phyloP scores from a whole-genome alignment of 2,888 invertebrate species.

The Priocnemis perturbator region DNA sequence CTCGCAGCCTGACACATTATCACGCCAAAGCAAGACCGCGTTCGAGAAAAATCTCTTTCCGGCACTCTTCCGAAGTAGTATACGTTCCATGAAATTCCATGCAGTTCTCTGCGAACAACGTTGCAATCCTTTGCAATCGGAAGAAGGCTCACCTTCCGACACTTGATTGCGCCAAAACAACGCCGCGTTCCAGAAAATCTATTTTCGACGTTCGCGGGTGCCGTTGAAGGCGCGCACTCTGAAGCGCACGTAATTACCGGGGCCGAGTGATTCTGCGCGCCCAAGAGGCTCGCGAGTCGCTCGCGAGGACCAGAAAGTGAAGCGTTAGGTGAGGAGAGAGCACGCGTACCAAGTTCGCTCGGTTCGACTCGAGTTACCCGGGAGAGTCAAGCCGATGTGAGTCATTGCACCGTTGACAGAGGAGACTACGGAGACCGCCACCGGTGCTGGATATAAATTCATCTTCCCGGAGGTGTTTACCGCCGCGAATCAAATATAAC shows the following conservation, averaged over 20 bases:
- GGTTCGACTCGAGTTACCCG: slow-evolving; percentile 14
- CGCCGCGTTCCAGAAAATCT: slow-evolving; percentile 39
- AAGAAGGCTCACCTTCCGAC: neutral
- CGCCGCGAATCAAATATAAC: too few species aligned
- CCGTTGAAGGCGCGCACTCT: slow-evolving; percentile 17
- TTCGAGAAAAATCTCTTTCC: too few species aligned
- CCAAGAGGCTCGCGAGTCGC: slow-evolving; percentile 35
- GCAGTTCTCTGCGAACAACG: too few species aligned
- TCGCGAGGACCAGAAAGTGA: too few species aligned
- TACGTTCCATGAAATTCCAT: too few species aligned
- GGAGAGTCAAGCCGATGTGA: slow-evolving; percentile 41
- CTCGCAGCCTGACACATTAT: too few species aligned
- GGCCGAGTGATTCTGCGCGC: slow-evolving; percentile 49
- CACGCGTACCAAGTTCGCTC: neutral
- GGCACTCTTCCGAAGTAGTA: too few species aligned
- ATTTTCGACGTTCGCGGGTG: slow-evolving; percentile 31
- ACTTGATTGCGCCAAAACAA: neutral
- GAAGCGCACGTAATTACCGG: slow-evolving; percentile 50
- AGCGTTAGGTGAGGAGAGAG: too few species aligned
- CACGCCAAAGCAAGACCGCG: too few species aligned
- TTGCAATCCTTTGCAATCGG: neutral
- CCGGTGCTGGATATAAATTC: slow-evolving; percentile 32
- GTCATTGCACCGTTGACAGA: slow-evolving; percentile 62
- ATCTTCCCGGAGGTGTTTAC: slow-evolving; percentile 15
- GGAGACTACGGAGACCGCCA: slow-evolving; percentile 23